Conservation (phyloP, 1,140 invertebrate species). For the Marisa cornuarietis region DNA sequence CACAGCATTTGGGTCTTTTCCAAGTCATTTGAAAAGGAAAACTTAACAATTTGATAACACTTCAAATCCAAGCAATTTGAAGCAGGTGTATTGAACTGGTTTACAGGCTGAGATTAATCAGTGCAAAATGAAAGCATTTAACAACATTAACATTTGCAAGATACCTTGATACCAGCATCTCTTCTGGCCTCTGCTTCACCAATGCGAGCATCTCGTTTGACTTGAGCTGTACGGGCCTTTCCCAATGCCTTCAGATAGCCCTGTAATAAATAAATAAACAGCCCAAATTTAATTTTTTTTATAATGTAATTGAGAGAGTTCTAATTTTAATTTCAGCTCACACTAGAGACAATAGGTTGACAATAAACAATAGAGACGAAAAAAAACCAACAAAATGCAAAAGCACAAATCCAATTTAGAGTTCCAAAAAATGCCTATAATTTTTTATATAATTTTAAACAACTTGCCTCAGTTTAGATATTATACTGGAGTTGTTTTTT, state of each 20-base stretch:
- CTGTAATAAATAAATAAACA: conserved; percentile 65
- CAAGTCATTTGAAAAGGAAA: not conserved
- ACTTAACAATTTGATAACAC: not conserved
- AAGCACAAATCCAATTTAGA: too few species aligned
- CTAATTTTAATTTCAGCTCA: too few species aligned
- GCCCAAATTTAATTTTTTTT: too few species aligned
- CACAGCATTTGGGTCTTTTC: not conserved
- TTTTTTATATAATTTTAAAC: not conserved
- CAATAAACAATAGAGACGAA: too few species aligned
- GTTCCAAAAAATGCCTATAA: too few species aligned
- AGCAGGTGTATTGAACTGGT: not conserved
- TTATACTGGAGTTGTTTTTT: too few species aligned
- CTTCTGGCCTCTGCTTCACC: conserved; percentile 89
- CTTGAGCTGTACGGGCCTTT: conserved; percentile 95
- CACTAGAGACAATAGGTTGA: too few species aligned
- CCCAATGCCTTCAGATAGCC: conserved; percentile 94
- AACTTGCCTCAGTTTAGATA: not conserved
- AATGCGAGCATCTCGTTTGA: conserved; percentile 94
- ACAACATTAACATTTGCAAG: not conserved
- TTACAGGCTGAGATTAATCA: not conserved
- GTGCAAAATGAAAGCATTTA: not conserved
- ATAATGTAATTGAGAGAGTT: too few species aligned
- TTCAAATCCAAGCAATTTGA: not conserved
- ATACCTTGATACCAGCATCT: conserved; percentile 64
- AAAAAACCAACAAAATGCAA: too few species aligned